phyloP scores from a whole-genome alignment of 37 sponge, comb jelly and placozoan species.

The Halichondria panicea region DNA sequence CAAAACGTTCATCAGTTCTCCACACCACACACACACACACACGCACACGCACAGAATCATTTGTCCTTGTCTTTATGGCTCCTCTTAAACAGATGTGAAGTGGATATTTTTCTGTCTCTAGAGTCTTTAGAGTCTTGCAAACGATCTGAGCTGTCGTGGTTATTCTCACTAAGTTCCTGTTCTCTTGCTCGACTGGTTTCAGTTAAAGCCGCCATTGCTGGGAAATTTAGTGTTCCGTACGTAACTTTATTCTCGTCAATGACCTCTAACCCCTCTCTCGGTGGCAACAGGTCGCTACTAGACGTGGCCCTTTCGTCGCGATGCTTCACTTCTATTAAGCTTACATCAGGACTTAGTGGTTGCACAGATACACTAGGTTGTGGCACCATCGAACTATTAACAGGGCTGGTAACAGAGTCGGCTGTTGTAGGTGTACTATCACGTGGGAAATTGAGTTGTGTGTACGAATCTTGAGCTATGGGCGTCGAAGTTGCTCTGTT shows the following conservation, averaged over 20 bases:
- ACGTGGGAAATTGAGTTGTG: not conserved
- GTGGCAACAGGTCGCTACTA: not conserved
- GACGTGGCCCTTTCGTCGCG: not conserved
- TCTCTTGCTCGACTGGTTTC: conserved; percentile 26
- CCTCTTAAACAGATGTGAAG: too few relatives aligned
- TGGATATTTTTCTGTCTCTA: too few relatives aligned
- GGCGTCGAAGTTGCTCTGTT: not conserved
- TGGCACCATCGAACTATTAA: not conserved
- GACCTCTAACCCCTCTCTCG: not conserved
- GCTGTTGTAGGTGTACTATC: not conserved
- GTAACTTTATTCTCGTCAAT: conserved; percentile 17
- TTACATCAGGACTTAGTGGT: not conserved
- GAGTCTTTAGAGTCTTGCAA: too few relatives aligned
- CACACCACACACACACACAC: too few relatives aligned
- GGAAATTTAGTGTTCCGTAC: conserved; percentile 39
- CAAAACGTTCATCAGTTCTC: too few relatives aligned
- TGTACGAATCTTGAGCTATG: not conserved
- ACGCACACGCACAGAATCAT: too few relatives aligned
- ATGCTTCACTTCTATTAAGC: not conserved
- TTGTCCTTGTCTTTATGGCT: too few relatives aligned
- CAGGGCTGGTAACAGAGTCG: not conserved
- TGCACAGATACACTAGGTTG: not conserved
- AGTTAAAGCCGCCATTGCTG: conserved; percentile 23
- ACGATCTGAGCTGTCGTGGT: too few relatives aligned
- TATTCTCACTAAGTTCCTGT: conserved; percentile 2